Conservation (phyloP, 2,797 vertebrate species). For the Borostomias antarcticus region DNA sequence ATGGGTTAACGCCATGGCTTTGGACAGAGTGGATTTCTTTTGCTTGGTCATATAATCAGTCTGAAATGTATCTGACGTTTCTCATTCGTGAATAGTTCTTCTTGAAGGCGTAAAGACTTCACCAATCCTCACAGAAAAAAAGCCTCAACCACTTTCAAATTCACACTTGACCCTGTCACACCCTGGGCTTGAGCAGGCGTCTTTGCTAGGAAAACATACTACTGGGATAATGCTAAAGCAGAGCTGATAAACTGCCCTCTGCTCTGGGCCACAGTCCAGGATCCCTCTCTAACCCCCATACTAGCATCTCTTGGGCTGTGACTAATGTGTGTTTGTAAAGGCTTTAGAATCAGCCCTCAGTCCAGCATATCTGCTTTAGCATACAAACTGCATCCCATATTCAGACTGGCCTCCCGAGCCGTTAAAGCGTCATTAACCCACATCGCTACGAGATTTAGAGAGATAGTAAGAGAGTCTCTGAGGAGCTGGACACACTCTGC, state of each 20-base stretch:
- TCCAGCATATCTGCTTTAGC: neutral
- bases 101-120: neutral
- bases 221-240: neutral
- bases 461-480: neutral
- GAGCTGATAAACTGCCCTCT: neutral
- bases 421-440: neutral
- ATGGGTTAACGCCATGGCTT: too few species aligned
- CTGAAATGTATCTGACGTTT: neutral
- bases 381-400: neutral
- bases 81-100: neutral
- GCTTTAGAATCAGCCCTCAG: neutral
- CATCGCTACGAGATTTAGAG: neutral
- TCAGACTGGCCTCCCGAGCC: neutral
- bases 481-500: neutral
- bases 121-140: neutral
- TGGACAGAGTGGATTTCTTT: neutral
- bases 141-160: neutral
- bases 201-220: neutral
- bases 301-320: conserved; percentile 5
- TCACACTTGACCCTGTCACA: neutral
- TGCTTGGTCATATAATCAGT: neutral
- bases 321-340: conserved; percentile 19
- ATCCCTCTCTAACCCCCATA: neutral
- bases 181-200: neutral
- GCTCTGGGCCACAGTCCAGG: neutral